Percentiles rank a stretch among this genome's conserved stretches.
Evolutionary conservation across 2,888 invertebrate species (phyloP).

Genomic region (Germaria angustata): DNA sequence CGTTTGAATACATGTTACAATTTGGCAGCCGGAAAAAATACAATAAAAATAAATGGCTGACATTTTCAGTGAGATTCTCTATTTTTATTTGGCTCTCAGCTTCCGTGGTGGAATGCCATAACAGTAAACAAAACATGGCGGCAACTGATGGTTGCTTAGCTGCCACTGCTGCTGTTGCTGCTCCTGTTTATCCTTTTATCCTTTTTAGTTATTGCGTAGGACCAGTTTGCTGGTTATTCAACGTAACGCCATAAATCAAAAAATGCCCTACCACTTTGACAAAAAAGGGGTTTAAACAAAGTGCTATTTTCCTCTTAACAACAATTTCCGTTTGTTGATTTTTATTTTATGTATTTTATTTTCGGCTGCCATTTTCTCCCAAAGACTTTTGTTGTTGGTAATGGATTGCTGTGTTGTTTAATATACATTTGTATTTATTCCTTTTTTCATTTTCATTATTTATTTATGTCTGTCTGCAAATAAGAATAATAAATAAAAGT

Average conservation of each 20-base stretch:
- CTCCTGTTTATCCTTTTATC: neutral
- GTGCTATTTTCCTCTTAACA: slow-evolving; percentile 13
- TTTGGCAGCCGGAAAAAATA: neutral
- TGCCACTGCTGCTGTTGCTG: neutral
- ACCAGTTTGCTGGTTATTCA: slow-evolving; percentile 6
- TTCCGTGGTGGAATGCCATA: neutral
- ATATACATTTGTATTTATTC: neutral
- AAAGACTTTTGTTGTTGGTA: neutral
- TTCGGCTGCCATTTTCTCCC: no score
- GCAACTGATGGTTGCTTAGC: neutral
- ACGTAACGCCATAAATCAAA: neutral
- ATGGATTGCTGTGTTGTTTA: neutral
- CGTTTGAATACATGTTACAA: slow-evolving; percentile 22
- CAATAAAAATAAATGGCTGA: neutral
- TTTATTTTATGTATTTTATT: neutral
- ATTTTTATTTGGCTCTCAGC: neutral
- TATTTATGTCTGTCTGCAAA: neutral
- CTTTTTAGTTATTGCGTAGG: neutral
- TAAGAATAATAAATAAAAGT: neutral
- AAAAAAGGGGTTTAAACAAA: neutral
- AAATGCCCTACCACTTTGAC: neutral
- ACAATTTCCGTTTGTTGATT: slow-evolving; percentile 24
- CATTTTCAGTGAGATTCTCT: neutral
- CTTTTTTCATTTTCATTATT: neutral
- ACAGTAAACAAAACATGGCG: neutral